Evolutionary conservation across 2,888 invertebrate genomes (phyloP).

Genomic region (Sussaba pulchella): DNA sequence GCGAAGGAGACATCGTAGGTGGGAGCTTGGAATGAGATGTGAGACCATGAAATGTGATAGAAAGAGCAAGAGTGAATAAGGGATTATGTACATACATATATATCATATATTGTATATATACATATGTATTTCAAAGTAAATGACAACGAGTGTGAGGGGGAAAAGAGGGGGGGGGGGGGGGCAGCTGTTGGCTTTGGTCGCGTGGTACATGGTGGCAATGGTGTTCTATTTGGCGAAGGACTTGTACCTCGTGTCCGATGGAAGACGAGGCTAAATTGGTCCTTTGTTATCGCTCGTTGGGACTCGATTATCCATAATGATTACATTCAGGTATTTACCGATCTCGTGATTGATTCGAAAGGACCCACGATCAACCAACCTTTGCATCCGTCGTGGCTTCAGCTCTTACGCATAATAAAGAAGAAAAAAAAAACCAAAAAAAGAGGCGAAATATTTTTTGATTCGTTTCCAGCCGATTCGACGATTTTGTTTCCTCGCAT

Average conservation of each 20-base stretch:
- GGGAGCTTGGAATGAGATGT: slow-evolving; percentile 47
- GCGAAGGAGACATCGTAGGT: slow-evolving; percentile 41
- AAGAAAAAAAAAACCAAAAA: not conserved
- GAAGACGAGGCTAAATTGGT: slow-evolving; percentile 56
- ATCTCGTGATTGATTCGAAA: slow-evolving; percentile 40
- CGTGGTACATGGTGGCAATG: slow-evolving; percentile 43
- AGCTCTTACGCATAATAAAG: no score
- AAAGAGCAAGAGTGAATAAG: slow-evolving; percentile 37
- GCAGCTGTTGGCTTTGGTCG: slow-evolving; percentile 58
- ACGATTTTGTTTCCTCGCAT: no score
- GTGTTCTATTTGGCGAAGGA: slow-evolving; percentile 35
- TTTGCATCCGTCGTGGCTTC: not conserved
- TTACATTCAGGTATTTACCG: slow-evolving; percentile 28
- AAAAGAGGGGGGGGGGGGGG: not conserved
- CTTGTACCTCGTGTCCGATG: slow-evolving; percentile 27
- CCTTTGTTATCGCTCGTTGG: slow-evolving; percentile 54
- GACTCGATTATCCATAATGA: slow-evolving; percentile 46
- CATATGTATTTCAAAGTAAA: slow-evolving; percentile 31
- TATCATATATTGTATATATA: no score
- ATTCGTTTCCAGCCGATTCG: no score
- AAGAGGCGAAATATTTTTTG: not conserved
- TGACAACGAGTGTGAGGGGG: slow-evolving; percentile 48
- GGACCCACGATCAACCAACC: slow-evolving; percentile 4
- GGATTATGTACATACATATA: not conserved
- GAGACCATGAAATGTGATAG: slow-evolving; percentile 45